Conservation (phyloP, 2,797 vertebrate genomes). For the Heterohyrax brucei region DNA sequence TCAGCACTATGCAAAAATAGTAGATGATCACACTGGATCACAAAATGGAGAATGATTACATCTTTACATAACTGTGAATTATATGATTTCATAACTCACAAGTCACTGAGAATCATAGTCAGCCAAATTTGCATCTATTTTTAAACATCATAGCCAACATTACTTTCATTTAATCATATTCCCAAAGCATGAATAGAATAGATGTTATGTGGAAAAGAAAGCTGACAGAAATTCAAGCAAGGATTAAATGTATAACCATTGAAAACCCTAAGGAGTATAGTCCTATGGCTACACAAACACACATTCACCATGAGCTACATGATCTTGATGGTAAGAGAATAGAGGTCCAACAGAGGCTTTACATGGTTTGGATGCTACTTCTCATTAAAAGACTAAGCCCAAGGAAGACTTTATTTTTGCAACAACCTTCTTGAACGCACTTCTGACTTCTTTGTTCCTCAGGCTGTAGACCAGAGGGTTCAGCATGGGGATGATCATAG, state of each 20-base stretch:
- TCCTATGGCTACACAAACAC: no score
- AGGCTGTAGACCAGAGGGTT: no score
- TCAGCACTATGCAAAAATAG: no score
- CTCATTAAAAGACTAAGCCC: background rate
- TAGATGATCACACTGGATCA: no score
- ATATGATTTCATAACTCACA: no score
- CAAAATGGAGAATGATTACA: no score
- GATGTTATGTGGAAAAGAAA: background rate
- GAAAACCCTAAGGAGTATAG: background rate
- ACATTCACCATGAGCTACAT: background rate
- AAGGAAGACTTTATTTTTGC: slow-evolving; percentile 50
- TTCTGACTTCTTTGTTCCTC: no score
- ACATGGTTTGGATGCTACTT: background rate
- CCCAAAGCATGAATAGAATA: background rate
- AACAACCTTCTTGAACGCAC: slow-evolving; percentile 1
- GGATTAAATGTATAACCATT: background rate
- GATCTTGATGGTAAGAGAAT: background rate
- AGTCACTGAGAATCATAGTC: no score
- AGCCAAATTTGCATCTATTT: no score
- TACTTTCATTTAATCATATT: background rate
- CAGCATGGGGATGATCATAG: no score
- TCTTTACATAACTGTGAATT: no score
- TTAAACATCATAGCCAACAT: no score
- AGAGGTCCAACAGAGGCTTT: background rate
- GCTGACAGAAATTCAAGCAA: background rate